Evolutionary conservation across 2,797 vertebrate species (phyloP), one percentile per base, ranked within the genome.

Genomic region (Karalla daura): DNA sequence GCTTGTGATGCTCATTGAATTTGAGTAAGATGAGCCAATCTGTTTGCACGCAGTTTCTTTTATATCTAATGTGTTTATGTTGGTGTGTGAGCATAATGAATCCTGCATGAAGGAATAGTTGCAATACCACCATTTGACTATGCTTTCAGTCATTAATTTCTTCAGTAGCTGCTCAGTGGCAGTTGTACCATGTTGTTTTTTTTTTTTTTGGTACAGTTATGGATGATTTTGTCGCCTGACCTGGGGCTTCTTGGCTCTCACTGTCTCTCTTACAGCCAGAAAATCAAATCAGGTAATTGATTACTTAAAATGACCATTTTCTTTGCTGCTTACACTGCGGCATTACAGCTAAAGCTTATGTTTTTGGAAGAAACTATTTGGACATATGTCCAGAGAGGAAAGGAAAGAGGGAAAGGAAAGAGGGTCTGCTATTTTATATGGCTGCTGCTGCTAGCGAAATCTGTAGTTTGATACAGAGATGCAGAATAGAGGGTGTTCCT

Each of bases 271-370:
- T 82, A 37, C 44, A 65, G 40, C 23, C n/a, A 8, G 53, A 37
- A 41, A 84, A 80, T 84, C 74, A 81, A 76, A 78, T 65, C 30
- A 82, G 63, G 47, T 80, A 80, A 85, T 76, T 76, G 63, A 82
- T 83, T 79, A 50, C 41, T 63, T 63, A 52, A 78, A 84, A 81
- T 78, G 17, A 73, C 81, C 41, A 21, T 63, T 79, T 74, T 25
- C 60, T 65, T 75, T 8, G 4, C 39, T 9, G 30, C 51, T 41
- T 23, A 30, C 11, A 25, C 18, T 55, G 54, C 60, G 39, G 17
- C 32, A 28, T 27, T 35, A 9, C 14, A 32, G 52, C 37, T 33
- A 28, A 63, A 65, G 52, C 55, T 49, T 62, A 9, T 74, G n/a
- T 74, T 74, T 75, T 66, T 54, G 50, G 59, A 35, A 50, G 8